Base-by-base conservation (phyloP, 2,888 invertebrate species). In the Acleris holmiana region DNA sequence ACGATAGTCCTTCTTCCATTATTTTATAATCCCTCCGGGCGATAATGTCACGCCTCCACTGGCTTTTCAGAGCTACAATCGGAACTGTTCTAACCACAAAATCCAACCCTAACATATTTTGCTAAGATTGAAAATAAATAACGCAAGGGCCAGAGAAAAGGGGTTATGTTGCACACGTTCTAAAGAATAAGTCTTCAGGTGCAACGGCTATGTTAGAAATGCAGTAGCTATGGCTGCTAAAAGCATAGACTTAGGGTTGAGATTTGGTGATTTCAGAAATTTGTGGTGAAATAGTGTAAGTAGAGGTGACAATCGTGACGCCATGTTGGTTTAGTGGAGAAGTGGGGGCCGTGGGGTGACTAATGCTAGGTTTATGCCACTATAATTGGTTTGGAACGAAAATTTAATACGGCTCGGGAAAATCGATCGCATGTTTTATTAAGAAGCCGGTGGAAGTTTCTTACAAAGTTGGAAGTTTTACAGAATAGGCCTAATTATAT, bases 21-120 rank as follows among this genome's bases (percentile, higher is more conserved):
- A 90, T 89, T 90, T 87, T 74, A 83, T 83, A 84, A 85, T 83
- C 85, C 87, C 82, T 73, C 73, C 83, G 83, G 89, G 91, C 87
- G 91, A 80, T 82, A 92, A 90, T 89, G 89, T 91, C 89, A 91
- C 91, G 91, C 91, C 91, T 92, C 82, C 79, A 79, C 79, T 76
- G 77, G 84, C 77, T 83, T 84, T 84, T 85, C 82, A 79, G 75
- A 82, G 84, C 84, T 87, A 88, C 85, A 59, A 54, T 48, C 53
- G 84, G 76, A 78, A 13, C 80, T 82, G 81, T 79, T 80, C 84
- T 80, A 78, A 76, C 77, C 72, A 67, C 68, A 70, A 60, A 48
- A 67, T 44, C 13, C 60, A 17, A 17, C 15, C 44, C 35, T 82
- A 77, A 72, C 68, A 44, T 5, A 62, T 76, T 79, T 0, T 0